Base-by-base conservation (phyloP, 2,113 vertebrate species). In the Ondatra zibethicus region DNA sequence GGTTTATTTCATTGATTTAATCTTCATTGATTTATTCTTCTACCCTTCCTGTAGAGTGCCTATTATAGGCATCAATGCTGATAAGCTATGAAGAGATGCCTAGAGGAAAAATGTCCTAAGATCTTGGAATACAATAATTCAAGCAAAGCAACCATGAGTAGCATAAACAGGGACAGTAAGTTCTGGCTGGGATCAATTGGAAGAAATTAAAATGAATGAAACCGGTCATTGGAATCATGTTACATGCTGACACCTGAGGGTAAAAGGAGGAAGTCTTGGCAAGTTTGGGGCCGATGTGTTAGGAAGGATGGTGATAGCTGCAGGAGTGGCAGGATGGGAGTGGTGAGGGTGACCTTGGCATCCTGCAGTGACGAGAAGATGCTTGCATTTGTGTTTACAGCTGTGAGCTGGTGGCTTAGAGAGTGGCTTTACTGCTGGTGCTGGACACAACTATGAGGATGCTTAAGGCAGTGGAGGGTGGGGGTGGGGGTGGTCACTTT, bases 11-110 rank as follows among this genome's bases (percentile, higher is more conserved):
- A 21, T 23, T 86, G 7, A 90, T 80, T 84, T 84, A 93, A 63
- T 85, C 50, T 93, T 89, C 39, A n/a, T 89, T 86, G 7, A 90
- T 80, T 84, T 84, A 93, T 55, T 85, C 50, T 93, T 89, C 39
- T 89, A 8, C 21, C 58, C n/a, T 85, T 85, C 16, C 58, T 85
- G 36, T 78, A 8, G 66, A 76, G 14, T 52, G 7, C 16, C 13
- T 92, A 3, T 50, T 33, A 50, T 58, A 42, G 4, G 5, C 12
- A 93, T 91, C 42, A 58, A 94, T 81, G 23, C 76, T 39, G 7
- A 47, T 91, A 81, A 6, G 3, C 33, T 33, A 29, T 86, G 33
- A 88, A 66, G 13, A 31, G 27, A 82, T 92, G 14, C 50, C 12
- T 25, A 58, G 39, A 94, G 23, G 65, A 33, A 77, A 58, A 75